phyloP scores from a whole-genome alignment of 2,888 invertebrate species.

The Operophtera brumata region DNA sequence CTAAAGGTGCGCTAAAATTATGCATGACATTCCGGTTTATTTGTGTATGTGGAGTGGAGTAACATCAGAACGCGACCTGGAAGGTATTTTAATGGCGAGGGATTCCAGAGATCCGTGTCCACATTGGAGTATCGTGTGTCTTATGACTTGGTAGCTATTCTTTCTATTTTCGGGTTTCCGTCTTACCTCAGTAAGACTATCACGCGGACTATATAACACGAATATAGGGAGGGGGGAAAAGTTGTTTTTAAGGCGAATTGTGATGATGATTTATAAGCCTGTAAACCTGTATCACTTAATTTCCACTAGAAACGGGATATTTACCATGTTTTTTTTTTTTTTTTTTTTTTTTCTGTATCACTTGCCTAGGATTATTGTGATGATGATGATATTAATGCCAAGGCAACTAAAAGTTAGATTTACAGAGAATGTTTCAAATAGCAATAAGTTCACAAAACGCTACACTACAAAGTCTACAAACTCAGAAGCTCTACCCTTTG shows the following conservation, averaged over 20 bases:
- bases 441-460: too few species aligned
- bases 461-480: too few species aligned
- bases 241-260: not conserved
- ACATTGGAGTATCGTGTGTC: slow-evolving; percentile 18
- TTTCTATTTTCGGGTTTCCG: slow-evolving; percentile 19
- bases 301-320: too few species aligned
- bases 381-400: too few species aligned
- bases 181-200: slow-evolving; percentile 17
- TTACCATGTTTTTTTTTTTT: too few species aligned
- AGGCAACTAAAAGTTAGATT: too few species aligned
- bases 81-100: slow-evolving; percentile 37
- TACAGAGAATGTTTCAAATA: too few species aligned
- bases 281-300: too few species aligned
- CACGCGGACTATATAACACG: slow-evolving; percentile 2
- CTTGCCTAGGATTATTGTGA: too few species aligned
- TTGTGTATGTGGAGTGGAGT: slow-evolving; percentile 47
- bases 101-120: slow-evolving; percentile 28
- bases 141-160: slow-evolving; percentile 16
- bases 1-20: slow-evolving; percentile 55
- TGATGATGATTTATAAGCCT: not conserved
- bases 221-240: not conserved
- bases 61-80: slow-evolving; percentile 34
- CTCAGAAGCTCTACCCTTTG: too few species aligned
- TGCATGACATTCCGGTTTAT: slow-evolving; percentile 62
- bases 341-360: too few species aligned